Conservation (phyloP, 2,888 invertebrate genomes). For the Perithous albicinctus region DNA sequence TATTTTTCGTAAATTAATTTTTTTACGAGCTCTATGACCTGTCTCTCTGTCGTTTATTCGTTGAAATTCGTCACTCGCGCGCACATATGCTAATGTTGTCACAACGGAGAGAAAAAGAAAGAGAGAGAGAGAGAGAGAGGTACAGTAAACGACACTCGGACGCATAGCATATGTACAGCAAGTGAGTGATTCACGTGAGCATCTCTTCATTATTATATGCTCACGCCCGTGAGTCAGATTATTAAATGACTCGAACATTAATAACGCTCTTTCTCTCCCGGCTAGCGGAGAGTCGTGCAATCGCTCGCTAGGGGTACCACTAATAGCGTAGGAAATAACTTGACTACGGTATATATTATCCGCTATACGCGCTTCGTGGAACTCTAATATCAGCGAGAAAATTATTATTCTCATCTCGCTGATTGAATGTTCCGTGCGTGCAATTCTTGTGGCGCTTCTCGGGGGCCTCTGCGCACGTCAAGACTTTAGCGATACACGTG, state of each 20-base stretch:
- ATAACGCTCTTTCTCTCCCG: constrained; percentile 56
- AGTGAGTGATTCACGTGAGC: constrained; percentile 64
- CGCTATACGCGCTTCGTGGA: constrained; percentile 46
- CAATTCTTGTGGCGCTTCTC: constrained; percentile 54
- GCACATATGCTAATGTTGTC: constrained; percentile 47
- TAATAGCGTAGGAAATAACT: constrained; percentile 36
- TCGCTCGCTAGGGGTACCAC: constrained; percentile 22
- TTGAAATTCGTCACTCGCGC: constrained; percentile 50
- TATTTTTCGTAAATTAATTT: constrained; percentile 11
- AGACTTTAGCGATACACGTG: neutral
- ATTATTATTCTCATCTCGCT: constrained; percentile 63
- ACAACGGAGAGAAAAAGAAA: neutral
- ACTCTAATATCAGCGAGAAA: constrained; percentile 58
- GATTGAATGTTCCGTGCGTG: constrained; percentile 63
- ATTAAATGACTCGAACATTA: constrained; percentile 67
- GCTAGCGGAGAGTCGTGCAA: constrained; percentile 1
- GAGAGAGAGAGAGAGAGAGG: neutral
- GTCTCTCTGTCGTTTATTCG: constrained; percentile 22
- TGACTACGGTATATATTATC: constrained; percentile 29
- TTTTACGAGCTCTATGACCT: constrained; percentile 40
- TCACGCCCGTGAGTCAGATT: constrained; percentile 67
- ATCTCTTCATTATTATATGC: constrained; percentile 38
- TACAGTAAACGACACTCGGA: constrained; percentile 40
- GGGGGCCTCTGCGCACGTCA: constrained; percentile 42
- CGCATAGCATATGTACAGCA: constrained; percentile 33